A percentile compares a stretch with the other conserved stretches of the same genome.
These are phyloP conservation scores for Lipophrys pholis DNA, from an alignment of 2,113 vertebrate species.

Conservation along the genomic window DNA sequence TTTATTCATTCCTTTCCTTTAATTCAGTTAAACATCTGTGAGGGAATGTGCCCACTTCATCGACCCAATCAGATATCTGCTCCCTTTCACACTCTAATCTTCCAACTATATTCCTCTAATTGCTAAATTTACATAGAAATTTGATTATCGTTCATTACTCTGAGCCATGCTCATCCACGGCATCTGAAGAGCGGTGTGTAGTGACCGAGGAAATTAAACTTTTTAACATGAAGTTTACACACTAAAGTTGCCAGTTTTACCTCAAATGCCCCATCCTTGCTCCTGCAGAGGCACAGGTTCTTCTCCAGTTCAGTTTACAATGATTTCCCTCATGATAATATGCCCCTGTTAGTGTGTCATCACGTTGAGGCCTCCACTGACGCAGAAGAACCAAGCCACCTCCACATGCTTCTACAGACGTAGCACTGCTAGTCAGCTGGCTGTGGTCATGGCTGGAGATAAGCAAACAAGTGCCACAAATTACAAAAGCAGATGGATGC, in stretches of 20 bases:
- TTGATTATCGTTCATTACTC: conserved; percentile 1
- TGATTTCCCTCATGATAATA: no score
- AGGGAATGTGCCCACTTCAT: conserved; percentile 12
- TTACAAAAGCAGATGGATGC: neutral
- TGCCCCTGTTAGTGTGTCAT: no score
- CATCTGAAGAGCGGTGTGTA: neutral
- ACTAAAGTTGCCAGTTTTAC: neutral
- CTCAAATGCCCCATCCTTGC: neutral
- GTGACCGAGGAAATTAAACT: neutral
- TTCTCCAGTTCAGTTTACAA: no score
- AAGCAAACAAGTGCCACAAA: neutral
- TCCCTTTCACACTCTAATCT: neutral
- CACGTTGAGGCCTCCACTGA: neutral
- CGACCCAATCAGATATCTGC: neutral
- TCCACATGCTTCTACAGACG: neutral
- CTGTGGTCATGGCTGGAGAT: neutral
- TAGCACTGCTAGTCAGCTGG: neutral
- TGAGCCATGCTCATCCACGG: neutral
- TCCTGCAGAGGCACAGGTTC: no score
- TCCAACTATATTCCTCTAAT: conserved; percentile 13
- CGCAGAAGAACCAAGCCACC: neutral
- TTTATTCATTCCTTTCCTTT: conserved; percentile 18
- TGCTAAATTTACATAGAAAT: conserved; percentile 1
- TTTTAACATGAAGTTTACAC: neutral
- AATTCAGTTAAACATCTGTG: conserved; percentile 28